A percentile compares a stretch with the other conserved stretches of the same genome.
Conservation (phyloP, 2,797 vertebrate genomes). For the Cygnus olor region DNA sequence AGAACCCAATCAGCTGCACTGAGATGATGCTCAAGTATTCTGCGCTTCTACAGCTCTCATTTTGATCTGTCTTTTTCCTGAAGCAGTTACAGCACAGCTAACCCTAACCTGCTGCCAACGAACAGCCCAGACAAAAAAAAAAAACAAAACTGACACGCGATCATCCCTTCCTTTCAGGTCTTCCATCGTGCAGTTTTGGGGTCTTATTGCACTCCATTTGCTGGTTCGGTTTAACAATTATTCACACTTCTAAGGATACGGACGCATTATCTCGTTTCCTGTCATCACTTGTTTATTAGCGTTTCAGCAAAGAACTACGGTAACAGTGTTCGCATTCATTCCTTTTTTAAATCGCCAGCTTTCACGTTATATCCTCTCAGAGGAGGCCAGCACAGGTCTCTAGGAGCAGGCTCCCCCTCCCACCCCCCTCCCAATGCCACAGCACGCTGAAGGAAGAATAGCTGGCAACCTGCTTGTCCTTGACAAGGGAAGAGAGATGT, state of each 20-base stretch:
- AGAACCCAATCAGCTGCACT: background rate
- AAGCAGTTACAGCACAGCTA: background rate
- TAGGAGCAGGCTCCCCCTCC: background rate
- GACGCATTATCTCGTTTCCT: conserved; percentile 10
- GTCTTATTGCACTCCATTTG: background rate
- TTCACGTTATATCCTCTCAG: background rate
- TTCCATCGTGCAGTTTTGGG: background rate
- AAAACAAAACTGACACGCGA: background rate
- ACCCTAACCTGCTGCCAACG: background rate
- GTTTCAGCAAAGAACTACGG: background rate
- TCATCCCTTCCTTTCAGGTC: background rate
- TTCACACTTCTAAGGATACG: background rate
- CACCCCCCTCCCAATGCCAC: background rate
- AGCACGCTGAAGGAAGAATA: background rate
- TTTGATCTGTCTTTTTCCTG: background rate
- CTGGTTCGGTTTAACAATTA: background rate
- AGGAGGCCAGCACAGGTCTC: background rate
- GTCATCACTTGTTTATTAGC: conserved; percentile 57
- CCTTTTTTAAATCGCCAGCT: background rate
- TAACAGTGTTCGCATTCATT: conserved; percentile 39
- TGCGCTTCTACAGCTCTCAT: background rate
- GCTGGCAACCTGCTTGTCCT: conserved; percentile 36
- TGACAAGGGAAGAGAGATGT: background rate
- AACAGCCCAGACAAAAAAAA: background rate
- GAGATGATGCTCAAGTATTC: background rate